phyloP scores from a whole-genome alignment of 2,113 vertebrate genomes.

The Fukomys damarensis region DNA sequence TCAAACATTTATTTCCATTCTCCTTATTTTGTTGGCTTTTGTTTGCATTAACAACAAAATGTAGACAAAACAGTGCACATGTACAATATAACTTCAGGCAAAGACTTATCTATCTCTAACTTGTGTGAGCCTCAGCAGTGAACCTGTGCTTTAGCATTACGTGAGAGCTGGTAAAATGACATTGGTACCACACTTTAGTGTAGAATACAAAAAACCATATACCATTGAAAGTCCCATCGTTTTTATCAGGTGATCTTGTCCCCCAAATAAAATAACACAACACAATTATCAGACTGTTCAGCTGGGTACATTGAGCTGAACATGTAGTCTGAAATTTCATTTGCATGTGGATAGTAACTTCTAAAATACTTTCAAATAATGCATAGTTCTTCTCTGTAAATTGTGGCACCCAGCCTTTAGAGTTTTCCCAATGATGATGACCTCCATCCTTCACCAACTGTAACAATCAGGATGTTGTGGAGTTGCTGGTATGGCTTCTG shows the following conservation, averaged over 20 bases:
- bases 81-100: background rate
- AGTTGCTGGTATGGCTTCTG: background rate
- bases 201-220: background rate
- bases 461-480: background rate
- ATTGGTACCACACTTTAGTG: background rate
- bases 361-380: background rate
- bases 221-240: background rate
- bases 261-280: background rate
- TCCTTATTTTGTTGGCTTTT: slow-evolving; percentile 14
- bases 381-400: background rate
- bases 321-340: background rate
- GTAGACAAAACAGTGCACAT: background rate
- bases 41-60: slow-evolving; percentile 29
- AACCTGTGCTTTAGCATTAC: background rate
- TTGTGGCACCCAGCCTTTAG: background rate
- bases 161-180: background rate
- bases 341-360: background rate
- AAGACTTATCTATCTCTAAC: background rate
- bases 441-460: background rate
- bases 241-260: slow-evolving; percentile 15
- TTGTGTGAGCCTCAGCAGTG: background rate
- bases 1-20: slow-evolving; percentile 14
- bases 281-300: background rate
- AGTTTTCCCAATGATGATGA: background rate
- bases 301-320: background rate